Evolutionary conservation across 2,888 invertebrate species (phyloP), one percentile per base, ranked within the genome.

Genomic region (Sericinus montela): DNA sequence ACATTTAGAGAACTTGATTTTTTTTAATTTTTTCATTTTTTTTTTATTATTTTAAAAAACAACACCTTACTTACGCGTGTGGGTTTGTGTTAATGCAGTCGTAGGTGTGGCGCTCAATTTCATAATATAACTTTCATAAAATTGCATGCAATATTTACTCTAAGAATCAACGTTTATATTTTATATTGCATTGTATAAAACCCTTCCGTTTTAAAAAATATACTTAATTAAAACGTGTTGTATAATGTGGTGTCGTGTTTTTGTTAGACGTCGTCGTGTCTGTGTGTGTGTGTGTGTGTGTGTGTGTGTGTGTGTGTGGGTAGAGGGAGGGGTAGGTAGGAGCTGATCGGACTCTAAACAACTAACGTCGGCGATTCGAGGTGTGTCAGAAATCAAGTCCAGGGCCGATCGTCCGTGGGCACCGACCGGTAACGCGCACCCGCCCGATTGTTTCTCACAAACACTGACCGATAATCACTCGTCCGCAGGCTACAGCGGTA

Each of bases 81-180:
- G 84, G 86, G 85, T 86, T 85, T 86, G 86, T 85, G 86, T 85
- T 69, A 74, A 80, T 85, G 86, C 69, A 81, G 86, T 84, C 66
- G 52, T 58, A 60, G 63, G 63, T 63, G 65, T 66, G 65, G 42
- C 39, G 28, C 29, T 39, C 28, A 28, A 19, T 19, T 35, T 29
- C 34, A 52, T 53, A 52, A 58, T 58, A 39, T 57, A 63, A 63
- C 65, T 65, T n/a, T 65, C 58, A 53, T 53, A 59, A 55, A 59
- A 57, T 62, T 62, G 65, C 63, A 57, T 65, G 65, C 63, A 57
- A 62, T 64, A 56, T 61, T 56, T 58, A 63, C 57, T 62, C 62
- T 67, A 69, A 63, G 58, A 63, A 60, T 69, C 62, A 57, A 52
- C 55, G 59, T 46, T 61, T 63, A 60, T 58, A 56, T 60, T n/a